phyloP scores from a whole-genome alignment of 2,888 invertebrate species.

The Caenorhabditis sp. region DNA sequence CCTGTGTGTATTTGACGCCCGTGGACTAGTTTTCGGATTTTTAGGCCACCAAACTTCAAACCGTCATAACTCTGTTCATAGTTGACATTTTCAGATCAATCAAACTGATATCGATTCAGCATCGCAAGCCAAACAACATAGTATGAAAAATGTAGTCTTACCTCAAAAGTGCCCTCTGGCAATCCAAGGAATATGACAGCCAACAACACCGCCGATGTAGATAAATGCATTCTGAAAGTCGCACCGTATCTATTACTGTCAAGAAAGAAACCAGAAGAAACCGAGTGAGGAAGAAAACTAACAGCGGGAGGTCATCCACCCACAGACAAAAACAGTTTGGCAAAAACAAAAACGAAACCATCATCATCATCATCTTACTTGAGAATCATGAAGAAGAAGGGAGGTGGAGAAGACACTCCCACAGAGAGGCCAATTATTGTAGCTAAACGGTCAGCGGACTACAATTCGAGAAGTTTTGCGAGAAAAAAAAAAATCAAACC shows the following conservation, averaged over 20 bases:
- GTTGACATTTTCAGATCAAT: too few species aligned
- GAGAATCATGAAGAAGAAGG: neutral
- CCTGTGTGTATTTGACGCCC: too few species aligned
- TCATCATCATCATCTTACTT: neutral
- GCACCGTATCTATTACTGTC: too few species aligned
- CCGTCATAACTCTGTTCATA: too few species aligned
- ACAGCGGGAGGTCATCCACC: conserved; percentile 13
- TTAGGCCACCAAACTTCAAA: too few species aligned
- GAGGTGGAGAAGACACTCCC: neutral
- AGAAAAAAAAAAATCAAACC: conserved; percentile 13
- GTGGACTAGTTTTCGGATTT: too few species aligned
- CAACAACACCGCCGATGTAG: conserved; percentile 9
- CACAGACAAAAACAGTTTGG: conserved; percentile 7
- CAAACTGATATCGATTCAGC: too few species aligned
- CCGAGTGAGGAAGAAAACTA: conserved; percentile 2
- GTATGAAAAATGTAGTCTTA: too few species aligned
- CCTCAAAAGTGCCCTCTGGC: conserved; percentile 61
- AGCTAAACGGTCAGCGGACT: conserved; percentile 11
- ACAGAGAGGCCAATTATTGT: neutral
- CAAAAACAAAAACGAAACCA: conserved; percentile 30
- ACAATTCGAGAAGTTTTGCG: conserved; percentile 11
- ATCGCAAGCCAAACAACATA: too few species aligned
- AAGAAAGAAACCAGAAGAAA: neutral
- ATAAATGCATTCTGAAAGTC: conserved; percentile 22
- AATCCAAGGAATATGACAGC: conserved; percentile 48